Base-by-base conservation (phyloP, 2,888 invertebrate genomes). In the Ernsta delagoae region DNA sequence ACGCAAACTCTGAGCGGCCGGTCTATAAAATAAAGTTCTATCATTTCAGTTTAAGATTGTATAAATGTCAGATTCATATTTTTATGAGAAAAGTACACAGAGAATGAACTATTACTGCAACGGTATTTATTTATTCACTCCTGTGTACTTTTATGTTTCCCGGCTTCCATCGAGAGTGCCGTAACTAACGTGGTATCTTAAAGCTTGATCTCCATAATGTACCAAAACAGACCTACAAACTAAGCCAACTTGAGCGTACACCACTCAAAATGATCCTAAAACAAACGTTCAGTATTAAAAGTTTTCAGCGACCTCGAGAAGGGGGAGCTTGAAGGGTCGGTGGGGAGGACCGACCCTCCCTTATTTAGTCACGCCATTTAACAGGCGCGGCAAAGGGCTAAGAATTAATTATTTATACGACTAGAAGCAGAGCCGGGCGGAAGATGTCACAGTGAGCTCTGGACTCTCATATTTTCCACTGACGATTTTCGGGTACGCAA, bases 331-430 rank as follows among this genome's bases (percentile, higher is more conserved):
- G 69, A 68, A 75, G 76, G 76, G 72, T 63, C 72, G 70, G 71
- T 65, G 59, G 75, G 78, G 78, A 70, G 80, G 76, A 76, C 72
- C 75, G 77, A 73, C 78, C 81, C 85, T 82, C 84, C 88, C 89
- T 88, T 89, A 88, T 90, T 92, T 90, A 89, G 89, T 87, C 90
- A 89, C 86, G 87, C 89, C 89, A 90, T 92, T 92, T 90, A 87
- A 84, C 89, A 84, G 83, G 80, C 83, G 82, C 82, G 84, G 83
- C 86, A 89, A 90, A 92, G 90, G 92, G 90, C 86, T 89, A 77
- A 78, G 75, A 73, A 85, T 92, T 87, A 89, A 90, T 89, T 85
- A 89, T 90, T 85, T 75, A 86, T 78, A 77, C 73, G 70, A 75
- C 78, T 76, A 77, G 76, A 78, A 78, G 75, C 75, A 75, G 78